Conservation (phyloP, 2,888 invertebrate genomes). For the Platycheirus albimanus region DNA sequence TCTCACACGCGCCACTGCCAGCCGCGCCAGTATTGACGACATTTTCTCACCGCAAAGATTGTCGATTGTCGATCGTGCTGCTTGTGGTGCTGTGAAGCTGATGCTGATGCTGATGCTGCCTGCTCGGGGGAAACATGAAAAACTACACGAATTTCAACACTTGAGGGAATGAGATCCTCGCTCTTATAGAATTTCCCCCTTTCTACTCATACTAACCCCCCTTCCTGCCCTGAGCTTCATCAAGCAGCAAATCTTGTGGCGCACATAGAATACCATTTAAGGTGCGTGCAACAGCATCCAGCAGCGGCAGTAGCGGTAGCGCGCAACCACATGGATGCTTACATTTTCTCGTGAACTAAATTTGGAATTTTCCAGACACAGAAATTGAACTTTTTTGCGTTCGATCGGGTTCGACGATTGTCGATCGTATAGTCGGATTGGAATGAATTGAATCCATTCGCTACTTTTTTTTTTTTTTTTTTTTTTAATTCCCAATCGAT, state of each 20-base stretch:
- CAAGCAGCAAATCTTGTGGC: slow-evolving; percentile 58
- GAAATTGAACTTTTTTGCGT: slow-evolving; percentile 64
- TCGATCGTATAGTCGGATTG: slow-evolving; percentile 10
- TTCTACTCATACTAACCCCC: background rate
- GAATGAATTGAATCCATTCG: slow-evolving; percentile 44
- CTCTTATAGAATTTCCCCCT: slow-evolving; percentile 10
- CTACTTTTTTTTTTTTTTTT: slow-evolving; percentile 41
- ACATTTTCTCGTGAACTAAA: slow-evolving; percentile 71
- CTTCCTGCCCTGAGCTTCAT: background rate
- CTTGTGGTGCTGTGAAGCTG: too few species aligned
- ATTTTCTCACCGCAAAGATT: slow-evolving; percentile 53
- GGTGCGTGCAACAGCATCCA: slow-evolving; percentile 66
- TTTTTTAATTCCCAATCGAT: slow-evolving; percentile 20
- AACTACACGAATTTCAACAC: slow-evolving; percentile 74
- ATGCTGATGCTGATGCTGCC: too few species aligned
- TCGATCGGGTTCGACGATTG: slow-evolving; percentile 65
- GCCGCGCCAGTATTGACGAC: slow-evolving; percentile 51
- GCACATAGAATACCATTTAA: slow-evolving; percentile 72
- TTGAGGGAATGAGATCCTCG: slow-evolving; percentile 68
- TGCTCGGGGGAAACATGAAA: slow-evolving; percentile 61
- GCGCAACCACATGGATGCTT: slow-evolving; percentile 58
- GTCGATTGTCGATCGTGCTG: slow-evolving; percentile 9
- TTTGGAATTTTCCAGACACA: slow-evolving; percentile 72
- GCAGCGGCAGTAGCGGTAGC: slow-evolving; percentile 17
- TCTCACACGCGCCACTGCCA: slow-evolving; percentile 31